These are phyloP conservation scores for Papilio polyxenes DNA, from an alignment of 1,140 invertebrate genomes.

Conservation along the genomic window DNA sequence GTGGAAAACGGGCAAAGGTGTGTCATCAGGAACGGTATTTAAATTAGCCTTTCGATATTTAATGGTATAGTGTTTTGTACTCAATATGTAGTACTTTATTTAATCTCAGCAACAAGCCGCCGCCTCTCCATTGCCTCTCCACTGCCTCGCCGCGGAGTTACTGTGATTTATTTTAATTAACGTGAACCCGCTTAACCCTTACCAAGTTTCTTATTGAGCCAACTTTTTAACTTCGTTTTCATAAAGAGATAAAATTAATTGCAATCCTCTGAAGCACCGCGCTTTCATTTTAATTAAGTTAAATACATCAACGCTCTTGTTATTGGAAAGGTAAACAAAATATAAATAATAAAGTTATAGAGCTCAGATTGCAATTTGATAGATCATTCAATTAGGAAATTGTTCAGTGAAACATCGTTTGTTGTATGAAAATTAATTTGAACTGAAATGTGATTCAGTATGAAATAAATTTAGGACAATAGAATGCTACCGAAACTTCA, in stretches of 20 bases:
- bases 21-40: background rate
- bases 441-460: no score
- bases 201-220: background rate
- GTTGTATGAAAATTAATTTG: background rate
- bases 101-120: background rate
- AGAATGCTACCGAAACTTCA: no score
- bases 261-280: slow-evolving; percentile 12
- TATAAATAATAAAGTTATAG: background rate
- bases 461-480: no score
- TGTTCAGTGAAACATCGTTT: background rate
- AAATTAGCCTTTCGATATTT: background rate
- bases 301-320: background rate
- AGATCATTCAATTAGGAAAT: background rate
- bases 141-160: background rate
- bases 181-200: background rate
- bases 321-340: background rate
- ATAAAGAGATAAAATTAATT: slow-evolving; percentile 24
- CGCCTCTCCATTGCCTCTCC: background rate
- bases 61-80: background rate
- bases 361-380: background rate
- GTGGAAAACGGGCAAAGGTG: background rate
- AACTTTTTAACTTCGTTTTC: background rate
- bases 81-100: no score
- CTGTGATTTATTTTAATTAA: slow-evolving; percentile 20
- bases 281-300: slow-evolving; percentile 6